Base-by-base conservation (phyloP, 1,140 invertebrate species). In the Papilio glaucus region DNA sequence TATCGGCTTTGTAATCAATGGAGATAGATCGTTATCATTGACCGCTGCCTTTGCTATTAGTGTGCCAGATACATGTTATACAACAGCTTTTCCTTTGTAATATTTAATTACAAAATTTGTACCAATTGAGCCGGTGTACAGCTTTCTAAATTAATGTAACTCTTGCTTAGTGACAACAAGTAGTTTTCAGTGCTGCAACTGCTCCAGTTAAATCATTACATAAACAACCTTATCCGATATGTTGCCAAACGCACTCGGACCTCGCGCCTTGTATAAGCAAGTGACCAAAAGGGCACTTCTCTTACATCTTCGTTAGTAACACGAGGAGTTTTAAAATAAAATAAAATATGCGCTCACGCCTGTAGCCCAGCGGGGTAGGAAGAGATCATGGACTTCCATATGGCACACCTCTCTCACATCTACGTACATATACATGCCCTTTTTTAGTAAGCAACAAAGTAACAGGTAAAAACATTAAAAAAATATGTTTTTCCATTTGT, bases 151-250 rank as follows among this genome's bases (percentile, higher is more conserved):
- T 69, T 33, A 68, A 49, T 69, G 62, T 69, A 69, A 69, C 42
- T 69, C 67, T 69, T 69, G 67, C 42, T 53, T 69, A 69, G 67
- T 53, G 67, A 69, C 67, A 68, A 68, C 65, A 71, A 71, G 67
- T 53, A 60, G 75, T 24, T 57, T 71, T 74, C 70, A 72, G 57
- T 69, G 68, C 10, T 38, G 70, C 70, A 79, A 76, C 67, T 73
- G 77, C 72, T 77, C 72, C 39, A 77, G 75, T 79, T 74, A 33
- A 9, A 49, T 60, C 45, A 53, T 77, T 78, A 78, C 77, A 72
- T 78, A 78, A 78, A 70, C 63, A 63, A 75, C 72, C 69, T 73
- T 71, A 77, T 65, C 62, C 8, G 71, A 61, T 61, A 57, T 67
- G 71, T 76, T 72, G 57, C 75, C 57, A 57, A 72, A 33, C 33